A percentile compares a stretch with the other conserved stretches of the same genome.
phyloP scores from a whole-genome alignment of 1,140 invertebrate species.

The Araneus ventricosus region DNA sequence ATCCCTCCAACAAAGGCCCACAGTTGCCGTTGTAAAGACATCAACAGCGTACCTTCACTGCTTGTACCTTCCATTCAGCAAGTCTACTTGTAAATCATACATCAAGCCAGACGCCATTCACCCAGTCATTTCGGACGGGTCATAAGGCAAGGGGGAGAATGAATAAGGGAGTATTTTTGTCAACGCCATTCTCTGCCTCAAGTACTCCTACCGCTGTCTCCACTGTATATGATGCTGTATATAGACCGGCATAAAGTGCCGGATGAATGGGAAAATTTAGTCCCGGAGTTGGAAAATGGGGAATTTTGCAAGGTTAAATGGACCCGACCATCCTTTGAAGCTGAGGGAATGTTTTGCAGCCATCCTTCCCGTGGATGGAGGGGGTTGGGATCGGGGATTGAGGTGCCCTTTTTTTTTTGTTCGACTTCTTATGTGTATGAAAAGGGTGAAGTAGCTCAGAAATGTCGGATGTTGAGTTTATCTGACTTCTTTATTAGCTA shows the following conservation, averaged over 20 bases:
- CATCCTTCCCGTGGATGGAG: neutral
- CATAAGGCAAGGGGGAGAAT: conserved; percentile 27
- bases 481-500: too few species aligned
- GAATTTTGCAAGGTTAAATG: conserved; percentile 33
- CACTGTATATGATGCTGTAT: conserved; percentile 47
- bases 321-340: conserved; percentile 3
- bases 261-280: conserved; percentile 55
- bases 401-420: neutral
- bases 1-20: neutral
- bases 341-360: neutral
- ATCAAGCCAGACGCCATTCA: conserved; percentile 37
- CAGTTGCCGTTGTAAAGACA: conserved; percentile 1
- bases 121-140: neutral
- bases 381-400: neutral
- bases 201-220: conserved; percentile 7
- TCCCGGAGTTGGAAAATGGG: conserved; percentile 20
- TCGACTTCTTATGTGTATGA: neutral
- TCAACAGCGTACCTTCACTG: conserved; percentile 38
- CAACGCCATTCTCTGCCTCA: neutral
- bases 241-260: conserved; percentile 24
- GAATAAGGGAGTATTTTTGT: conserved; percentile 18
- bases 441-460: neutral
- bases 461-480: neutral
- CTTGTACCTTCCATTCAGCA: conserved; percentile 60
- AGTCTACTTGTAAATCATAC: conserved; percentile 65